A percentile compares a stretch with the other conserved stretches of the same genome.
phyloP scores from a whole-genome alignment of 2,113 vertebrate species.

The Melanocharis versteri region DNA sequence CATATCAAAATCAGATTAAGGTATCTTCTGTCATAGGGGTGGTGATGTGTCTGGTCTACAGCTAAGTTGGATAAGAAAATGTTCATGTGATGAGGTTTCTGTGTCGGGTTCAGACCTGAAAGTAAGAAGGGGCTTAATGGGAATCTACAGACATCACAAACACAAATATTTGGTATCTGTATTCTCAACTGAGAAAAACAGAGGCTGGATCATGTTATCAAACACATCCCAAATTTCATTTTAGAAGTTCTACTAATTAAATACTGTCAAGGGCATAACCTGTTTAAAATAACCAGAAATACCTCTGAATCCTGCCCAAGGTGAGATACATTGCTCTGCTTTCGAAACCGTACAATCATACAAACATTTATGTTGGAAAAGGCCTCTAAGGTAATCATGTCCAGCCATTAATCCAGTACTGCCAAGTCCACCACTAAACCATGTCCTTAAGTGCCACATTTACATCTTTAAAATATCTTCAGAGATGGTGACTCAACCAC shows the following conservation, averaged over 20 bases:
- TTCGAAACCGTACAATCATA: not conserved
- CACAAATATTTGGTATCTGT: accelerated
- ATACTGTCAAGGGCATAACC: not conserved
- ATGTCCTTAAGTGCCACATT: not conserved
- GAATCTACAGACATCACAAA: not conserved
- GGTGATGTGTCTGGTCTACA: not conserved
- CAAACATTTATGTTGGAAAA: not conserved
- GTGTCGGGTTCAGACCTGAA: not conserved
- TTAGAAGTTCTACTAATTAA: not conserved
- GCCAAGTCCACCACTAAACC: not conserved
- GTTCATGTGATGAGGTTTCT: not conserved
- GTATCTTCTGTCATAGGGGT: not conserved
- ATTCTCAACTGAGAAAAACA: not conserved
- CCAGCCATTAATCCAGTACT: not conserved
- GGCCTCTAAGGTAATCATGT: not conserved
- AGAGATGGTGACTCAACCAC: not conserved
- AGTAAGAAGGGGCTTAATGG: not conserved
- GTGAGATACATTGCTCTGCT: not conserved
- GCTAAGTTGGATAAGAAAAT: not conserved
- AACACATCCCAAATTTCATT: not conserved
- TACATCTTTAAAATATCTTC: not conserved
- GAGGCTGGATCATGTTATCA: not conserved
- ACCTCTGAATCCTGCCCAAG: not conserved
- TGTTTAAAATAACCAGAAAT: not conserved
- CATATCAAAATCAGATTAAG: not conserved